A percentile compares a stretch with the other conserved stretches of the same genome.
Conservation (phyloP, 2,113 vertebrate species). For the Scolopax mira region DNA sequence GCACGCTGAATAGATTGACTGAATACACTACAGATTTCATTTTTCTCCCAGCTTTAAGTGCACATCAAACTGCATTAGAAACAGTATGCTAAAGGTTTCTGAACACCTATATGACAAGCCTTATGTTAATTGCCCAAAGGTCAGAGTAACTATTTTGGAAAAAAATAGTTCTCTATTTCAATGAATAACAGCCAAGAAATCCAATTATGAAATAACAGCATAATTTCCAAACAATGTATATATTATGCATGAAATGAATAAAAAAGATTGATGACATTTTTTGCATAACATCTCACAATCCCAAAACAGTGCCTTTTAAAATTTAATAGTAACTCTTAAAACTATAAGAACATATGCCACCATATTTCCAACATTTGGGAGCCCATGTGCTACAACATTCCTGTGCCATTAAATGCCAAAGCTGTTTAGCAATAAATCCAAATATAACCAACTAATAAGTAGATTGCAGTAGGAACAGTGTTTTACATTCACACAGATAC, state of each 20-base stretch:
- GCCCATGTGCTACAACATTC: background rate
- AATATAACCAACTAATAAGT: background rate
- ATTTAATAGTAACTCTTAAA: background rate
- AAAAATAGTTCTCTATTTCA: background rate
- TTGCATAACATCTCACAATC: background rate
- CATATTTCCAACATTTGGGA: slow-evolving; percentile 8
- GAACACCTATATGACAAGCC: background rate
- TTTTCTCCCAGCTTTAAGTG: background rate
- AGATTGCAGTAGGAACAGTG: background rate
- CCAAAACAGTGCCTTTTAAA: background rate
- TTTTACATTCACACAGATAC: background rate
- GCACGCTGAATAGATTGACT: background rate
- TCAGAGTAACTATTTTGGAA: background rate
- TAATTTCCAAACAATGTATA: background rate
- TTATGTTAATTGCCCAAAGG: background rate
- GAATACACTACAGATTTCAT: background rate
- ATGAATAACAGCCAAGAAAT: background rate
- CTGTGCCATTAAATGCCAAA: background rate
- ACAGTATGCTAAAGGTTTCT: background rate
- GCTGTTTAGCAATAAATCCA: slow-evolving; percentile 1
- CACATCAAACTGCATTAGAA: background rate
- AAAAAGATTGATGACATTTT: background rate
- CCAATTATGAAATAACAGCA: background rate
- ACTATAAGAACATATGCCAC: background rate
- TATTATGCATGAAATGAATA: background rate